Evolutionary conservation across 2,888 invertebrate genomes (phyloP), one percentile per base, ranked within the genome.

Genomic region (Hoplodrina blanda): DNA sequence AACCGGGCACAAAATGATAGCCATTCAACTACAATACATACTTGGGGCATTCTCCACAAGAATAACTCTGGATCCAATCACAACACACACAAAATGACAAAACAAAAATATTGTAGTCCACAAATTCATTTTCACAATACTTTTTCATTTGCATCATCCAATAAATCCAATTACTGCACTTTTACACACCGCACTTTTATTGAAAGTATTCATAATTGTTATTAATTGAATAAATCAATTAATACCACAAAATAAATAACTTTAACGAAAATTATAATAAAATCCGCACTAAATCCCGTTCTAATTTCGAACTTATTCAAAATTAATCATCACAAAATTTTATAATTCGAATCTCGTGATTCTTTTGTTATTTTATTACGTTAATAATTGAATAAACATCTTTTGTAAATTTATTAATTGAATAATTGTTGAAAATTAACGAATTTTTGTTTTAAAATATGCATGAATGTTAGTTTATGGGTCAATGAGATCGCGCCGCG

Each of bases 11-110:
- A 44, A 44, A 1, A 46, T 46, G 5, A 5, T 4, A 46, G 37
- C 37, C 8, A 8, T 37, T 37, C n/a, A 10, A 4, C 0, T 19
- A n/a, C 13, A 49, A 80, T 91, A 95, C 95, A 69, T 93, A 95
- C 95, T 95, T 71, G 94, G 95, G 46, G 96, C 96, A 90, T 96
- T 95, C 84, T 96, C 95, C 87, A 96, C 96, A 15, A 95, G 88
- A 67, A 96, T 95, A 46, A 96, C 93, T 69, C 95, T 89, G 10
- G 94, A 90, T 85, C 94, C 93, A 69, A 91, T 75, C 50, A 86
- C 84, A 65, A 72, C 63, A 81, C 89, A 87, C 74, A 91, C 87
- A 85, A 84, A 90, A 84, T 93, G 77, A 87, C 87, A 91, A 61
- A 93, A 78, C 73, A 90, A 85, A 76, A 93, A 75, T 75, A 88